These are phyloP conservation scores for Astropecten irregularis DNA, from an alignment of 53 echinoderm and acorn worm species.

Conservation along the genomic window DNA sequence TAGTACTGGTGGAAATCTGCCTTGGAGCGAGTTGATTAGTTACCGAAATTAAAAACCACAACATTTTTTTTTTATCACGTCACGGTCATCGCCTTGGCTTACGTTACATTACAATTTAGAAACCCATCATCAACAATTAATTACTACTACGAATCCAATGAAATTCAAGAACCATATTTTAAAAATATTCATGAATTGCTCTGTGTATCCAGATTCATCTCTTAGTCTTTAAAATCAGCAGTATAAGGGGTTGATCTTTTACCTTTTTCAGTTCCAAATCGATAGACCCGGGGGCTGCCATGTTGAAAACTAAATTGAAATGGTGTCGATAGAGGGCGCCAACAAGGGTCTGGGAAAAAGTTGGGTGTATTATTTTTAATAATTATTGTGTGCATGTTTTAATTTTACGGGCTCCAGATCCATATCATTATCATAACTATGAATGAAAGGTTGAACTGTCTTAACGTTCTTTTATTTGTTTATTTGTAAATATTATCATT, in stretches of 20 bases:
- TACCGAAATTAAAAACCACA: too few species aligned
- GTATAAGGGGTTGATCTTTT: background rate
- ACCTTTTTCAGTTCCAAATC: slow-evolving; percentile 48
- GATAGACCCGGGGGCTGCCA: slow-evolving; percentile 29
- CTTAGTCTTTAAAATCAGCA: background rate
- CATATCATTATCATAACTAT: too few species aligned
- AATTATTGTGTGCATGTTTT: too few species aligned
- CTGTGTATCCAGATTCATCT: background rate
- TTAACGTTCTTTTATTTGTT: too few species aligned
- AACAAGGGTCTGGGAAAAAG: too few species aligned
- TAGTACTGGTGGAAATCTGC: too few species aligned
- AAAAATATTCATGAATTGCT: background rate
- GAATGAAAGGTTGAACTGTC: too few species aligned
- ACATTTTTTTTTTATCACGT: background rate
- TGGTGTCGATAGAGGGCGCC: slow-evolving; percentile 5
- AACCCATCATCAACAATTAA: background rate
- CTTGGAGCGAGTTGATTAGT: too few species aligned
- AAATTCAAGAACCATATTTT: background rate
- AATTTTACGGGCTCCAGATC: too few species aligned
- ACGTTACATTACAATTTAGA: too few species aligned
- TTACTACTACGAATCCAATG: background rate
- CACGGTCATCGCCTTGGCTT: background rate
- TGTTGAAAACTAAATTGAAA: slow-evolving; percentile 1
- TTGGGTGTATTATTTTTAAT: too few species aligned
- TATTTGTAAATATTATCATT: too few species aligned